A percentile compares a stretch with the other conserved stretches of the same genome.
Conservation (phyloP, 2,888 invertebrate species). For the Epistrophe eligans region DNA sequence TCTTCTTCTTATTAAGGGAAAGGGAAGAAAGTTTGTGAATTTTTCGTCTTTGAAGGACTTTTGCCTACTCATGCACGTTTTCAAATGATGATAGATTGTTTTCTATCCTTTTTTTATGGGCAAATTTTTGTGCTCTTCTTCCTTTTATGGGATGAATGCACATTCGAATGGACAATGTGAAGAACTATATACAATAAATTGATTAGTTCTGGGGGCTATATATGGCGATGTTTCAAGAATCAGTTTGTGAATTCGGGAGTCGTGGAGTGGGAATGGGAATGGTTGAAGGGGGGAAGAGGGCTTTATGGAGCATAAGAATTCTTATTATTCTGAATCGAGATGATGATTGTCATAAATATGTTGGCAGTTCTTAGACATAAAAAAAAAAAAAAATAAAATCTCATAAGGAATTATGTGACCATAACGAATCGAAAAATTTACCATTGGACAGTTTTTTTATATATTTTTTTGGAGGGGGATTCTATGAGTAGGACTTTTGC, state of each 20-base stretch:
- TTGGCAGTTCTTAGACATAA: constrained; percentile 1
- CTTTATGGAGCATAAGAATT: constrained; percentile 21
- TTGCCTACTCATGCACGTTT: constrained; percentile 73
- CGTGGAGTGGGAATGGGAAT: neutral
- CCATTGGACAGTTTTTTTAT: constrained; percentile 46
- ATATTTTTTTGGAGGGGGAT: neutral
- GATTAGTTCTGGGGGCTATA: constrained; percentile 48
- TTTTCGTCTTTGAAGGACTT: constrained; percentile 61
- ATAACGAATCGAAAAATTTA: constrained; percentile 28
- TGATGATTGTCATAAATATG: constrained; percentile 70
- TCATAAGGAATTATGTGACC: constrained; percentile 36
- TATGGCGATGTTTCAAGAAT: neutral
- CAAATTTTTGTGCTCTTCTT: constrained; percentile 29
- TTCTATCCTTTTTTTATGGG: constrained; percentile 54
- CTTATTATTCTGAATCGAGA: constrained; percentile 49
- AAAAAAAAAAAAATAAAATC: neutral
- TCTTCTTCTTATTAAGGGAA: neutral
- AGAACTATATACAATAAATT: constrained; percentile 55
- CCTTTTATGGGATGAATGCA: constrained; percentile 36
- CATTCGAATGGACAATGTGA: constrained; percentile 55
- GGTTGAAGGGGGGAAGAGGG: neutral
- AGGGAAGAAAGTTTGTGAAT: constrained; percentile 48
- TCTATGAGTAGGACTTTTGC: constrained; percentile 11
- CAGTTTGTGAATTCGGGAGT: neutral
- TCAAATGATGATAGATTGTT: constrained; percentile 72